These are phyloP conservation scores for Dasypogon diadema DNA, from an alignment of 2,888 invertebrate genomes.

Conservation along the genomic window DNA sequence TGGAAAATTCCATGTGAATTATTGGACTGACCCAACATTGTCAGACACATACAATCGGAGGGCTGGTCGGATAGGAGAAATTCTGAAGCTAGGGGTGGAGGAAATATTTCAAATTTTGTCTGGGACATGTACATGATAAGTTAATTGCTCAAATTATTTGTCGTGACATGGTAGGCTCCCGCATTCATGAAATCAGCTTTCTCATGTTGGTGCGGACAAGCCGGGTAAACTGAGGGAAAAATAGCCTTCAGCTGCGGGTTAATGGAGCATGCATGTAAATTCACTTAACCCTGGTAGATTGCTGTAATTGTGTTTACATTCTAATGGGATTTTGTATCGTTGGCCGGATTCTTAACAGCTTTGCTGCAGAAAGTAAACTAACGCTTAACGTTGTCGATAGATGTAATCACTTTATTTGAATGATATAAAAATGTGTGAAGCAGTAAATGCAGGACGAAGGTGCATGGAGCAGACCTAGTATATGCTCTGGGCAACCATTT, in stretches of 20 bases:
- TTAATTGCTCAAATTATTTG: slow-evolving; percentile 41
- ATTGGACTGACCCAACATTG: slow-evolving; percentile 35
- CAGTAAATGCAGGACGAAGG: too few relatives aligned
- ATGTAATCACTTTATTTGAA: too few relatives aligned
- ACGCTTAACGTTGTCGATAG: too few relatives aligned
- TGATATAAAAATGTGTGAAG: too few relatives aligned
- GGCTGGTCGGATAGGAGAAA: too few relatives aligned
- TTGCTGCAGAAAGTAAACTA: too few relatives aligned
- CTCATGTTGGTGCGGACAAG: background rate
- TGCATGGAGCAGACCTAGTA: too few relatives aligned
- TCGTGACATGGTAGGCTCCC: background rate
- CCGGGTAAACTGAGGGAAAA: background rate
- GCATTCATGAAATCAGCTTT: background rate
- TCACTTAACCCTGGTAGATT: too few relatives aligned
- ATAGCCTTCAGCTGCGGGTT: slow-evolving; percentile 6
- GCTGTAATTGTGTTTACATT: too few relatives aligned
- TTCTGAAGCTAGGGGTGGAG: background rate
- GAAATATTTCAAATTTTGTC: slow-evolving; percentile 36
- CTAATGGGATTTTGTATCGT: too few relatives aligned
- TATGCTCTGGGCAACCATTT: too few relatives aligned
- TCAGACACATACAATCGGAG: slow-evolving; percentile 1
- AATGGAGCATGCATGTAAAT: slow-evolving; percentile 1
- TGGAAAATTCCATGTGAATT: slow-evolving; percentile 33
- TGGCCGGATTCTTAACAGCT: too few relatives aligned
- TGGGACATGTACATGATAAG: slow-evolving; percentile 12